A percentile compares a stretch with the other conserved stretches of the same genome.
Evolutionary conservation across 2,113 vertebrate genomes (phyloP).

Genomic region (Eupsittula cactorum): DNA sequence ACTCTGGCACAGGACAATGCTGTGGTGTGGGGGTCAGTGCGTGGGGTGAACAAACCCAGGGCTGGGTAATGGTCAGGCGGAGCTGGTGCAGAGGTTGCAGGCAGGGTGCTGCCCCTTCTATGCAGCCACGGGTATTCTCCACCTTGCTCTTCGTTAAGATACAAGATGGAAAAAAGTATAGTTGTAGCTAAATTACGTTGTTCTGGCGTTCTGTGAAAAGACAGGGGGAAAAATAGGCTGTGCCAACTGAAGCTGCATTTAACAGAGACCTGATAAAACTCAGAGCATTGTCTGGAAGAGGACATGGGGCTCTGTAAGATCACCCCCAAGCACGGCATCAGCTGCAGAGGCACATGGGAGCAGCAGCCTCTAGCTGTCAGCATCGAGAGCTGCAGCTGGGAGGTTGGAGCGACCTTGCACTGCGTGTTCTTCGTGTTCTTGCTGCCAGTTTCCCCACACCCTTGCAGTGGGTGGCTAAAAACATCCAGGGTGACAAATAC

Average conservation of each 20-base stretch:
- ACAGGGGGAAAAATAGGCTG: neutral
- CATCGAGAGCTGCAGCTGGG: neutral
- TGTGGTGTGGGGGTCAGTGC: neutral
- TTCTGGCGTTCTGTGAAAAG: neutral
- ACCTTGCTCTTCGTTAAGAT: neutral
- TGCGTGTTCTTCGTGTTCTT: neutral
- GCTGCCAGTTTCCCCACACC: neutral
- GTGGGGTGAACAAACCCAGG: neutral
- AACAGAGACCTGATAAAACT: neutral
- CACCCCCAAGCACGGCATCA: fast-evolving
- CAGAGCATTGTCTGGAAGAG: neutral
- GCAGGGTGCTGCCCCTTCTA: neutral
- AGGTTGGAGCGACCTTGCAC: neutral
- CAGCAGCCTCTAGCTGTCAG: neutral
- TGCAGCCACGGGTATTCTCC: neutral
- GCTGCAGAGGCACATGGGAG: neutral
- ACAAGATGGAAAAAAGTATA: neutral
- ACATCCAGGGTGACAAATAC: neutral
- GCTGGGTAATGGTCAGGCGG: neutral
- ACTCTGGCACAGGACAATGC: neutral
- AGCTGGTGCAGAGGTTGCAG: neutral
- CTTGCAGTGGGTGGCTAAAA: neutral
- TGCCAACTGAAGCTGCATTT: neutral
- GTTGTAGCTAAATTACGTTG: neutral
- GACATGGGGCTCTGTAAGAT: neutral